Evolutionary conservation across 2,888 invertebrate species (phyloP).

Genomic region (Pristionchus japonicus): DNA sequence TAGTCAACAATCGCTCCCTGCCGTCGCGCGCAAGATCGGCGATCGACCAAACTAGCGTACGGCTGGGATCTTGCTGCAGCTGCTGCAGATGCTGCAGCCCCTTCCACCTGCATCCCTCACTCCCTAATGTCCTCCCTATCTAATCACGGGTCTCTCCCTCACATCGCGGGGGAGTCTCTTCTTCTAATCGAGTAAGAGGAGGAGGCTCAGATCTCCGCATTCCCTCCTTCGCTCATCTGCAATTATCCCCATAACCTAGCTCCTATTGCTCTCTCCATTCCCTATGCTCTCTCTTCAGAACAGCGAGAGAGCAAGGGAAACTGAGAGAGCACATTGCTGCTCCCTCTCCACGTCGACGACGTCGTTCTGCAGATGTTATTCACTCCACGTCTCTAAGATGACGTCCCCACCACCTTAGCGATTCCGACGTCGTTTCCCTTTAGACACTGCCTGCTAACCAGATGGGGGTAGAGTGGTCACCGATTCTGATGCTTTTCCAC

Average conservation of each 20-base stretch:
- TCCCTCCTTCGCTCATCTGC: too few relatives aligned
- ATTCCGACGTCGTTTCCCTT: not conserved
- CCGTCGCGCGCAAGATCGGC: not conserved
- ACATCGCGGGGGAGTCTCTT: too few relatives aligned
- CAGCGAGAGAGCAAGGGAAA: not conserved
- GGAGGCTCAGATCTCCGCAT: too few relatives aligned
- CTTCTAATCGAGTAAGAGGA: too few relatives aligned
- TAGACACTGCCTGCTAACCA: not conserved
- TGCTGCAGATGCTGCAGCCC: not conserved
- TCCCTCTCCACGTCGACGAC: not conserved
- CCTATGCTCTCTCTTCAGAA: not conserved
- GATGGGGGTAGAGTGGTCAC: too few relatives aligned
- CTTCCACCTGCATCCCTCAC: too few relatives aligned
- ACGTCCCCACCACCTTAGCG: not conserved
- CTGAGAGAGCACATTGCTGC: not conserved
- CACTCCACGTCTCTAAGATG: not conserved
- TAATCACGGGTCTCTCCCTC: too few relatives aligned
- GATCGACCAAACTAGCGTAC: not conserved
- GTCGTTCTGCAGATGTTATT: conserved; percentile 19
- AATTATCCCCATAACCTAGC: too few relatives aligned
- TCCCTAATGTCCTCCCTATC: too few relatives aligned
- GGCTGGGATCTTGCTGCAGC: not conserved
- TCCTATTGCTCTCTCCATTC: too few relatives aligned
- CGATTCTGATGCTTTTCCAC: not conserved
- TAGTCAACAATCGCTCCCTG: not conserved